A percentile compares a stretch with the other conserved stretches of the same genome.
These are phyloP conservation scores for Cettia cetti DNA, from an alignment of 2,113 vertebrate genomes.

Conservation along the genomic window DNA sequence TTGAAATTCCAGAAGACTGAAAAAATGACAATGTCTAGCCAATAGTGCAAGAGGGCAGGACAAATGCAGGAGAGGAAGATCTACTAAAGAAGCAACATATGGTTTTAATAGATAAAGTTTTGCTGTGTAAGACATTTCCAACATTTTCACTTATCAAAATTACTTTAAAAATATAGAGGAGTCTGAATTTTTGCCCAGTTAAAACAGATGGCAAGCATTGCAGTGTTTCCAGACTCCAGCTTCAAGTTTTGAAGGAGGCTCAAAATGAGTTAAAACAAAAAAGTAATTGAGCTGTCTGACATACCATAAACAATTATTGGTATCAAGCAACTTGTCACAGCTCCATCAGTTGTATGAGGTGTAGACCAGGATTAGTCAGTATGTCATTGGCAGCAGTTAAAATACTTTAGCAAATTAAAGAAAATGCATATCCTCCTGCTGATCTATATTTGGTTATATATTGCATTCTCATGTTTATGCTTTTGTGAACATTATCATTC, in stretches of 20 bases:
- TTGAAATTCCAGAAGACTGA: background rate
- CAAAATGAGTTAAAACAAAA: constrained; percentile 28
- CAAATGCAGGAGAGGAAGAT: background rate
- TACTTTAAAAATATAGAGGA: background rate
- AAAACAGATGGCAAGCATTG: constrained; percentile 34
- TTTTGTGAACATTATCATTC: background rate
- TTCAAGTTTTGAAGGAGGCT: constrained; percentile 18
- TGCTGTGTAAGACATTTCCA: background rate
- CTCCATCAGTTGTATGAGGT: background rate
- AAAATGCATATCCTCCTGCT: background rate
- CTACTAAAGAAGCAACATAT: background rate
- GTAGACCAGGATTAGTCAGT: background rate
- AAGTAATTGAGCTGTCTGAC: background rate
- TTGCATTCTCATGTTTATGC: background rate
- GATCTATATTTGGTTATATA: background rate
- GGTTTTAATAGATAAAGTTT: background rate
- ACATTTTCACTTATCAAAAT: background rate
- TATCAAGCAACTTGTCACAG: background rate
- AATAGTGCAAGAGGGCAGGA: background rate
- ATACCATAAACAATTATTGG: background rate
- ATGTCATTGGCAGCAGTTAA: background rate
- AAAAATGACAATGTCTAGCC: background rate
- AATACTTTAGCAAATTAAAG: background rate
- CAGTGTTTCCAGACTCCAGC: constrained; percentile 23
- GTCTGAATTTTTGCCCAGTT: constrained; percentile 10